A percentile compares a stretch with the other conserved stretches of the same genome.
Evolutionary conservation across 1,140 invertebrate species (phyloP).

Genomic region (Hormaphis cornu): DNA sequence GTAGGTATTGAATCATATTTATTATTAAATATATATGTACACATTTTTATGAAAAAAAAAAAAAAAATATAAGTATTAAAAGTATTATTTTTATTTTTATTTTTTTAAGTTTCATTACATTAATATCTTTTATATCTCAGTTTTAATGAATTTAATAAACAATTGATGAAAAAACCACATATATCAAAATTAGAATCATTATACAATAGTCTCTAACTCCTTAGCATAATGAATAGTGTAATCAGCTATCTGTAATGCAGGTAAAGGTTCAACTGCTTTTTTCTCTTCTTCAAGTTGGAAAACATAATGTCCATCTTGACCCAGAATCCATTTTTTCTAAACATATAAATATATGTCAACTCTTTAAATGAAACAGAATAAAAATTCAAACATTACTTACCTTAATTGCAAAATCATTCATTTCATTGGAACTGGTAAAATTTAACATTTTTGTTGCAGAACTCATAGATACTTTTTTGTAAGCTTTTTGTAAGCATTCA

Average conservation of each 20-base stretch:
- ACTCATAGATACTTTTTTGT: constrained; percentile 75
- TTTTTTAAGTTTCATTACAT: background rate
- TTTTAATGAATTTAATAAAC: background rate
- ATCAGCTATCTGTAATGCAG: constrained; percentile 78
- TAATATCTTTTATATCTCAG: background rate
- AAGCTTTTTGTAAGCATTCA: constrained; percentile 91
- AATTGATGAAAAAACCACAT: background rate
- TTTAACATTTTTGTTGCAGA: constrained; percentile 88
- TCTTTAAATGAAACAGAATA: background rate
- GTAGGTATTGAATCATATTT: too few species aligned
- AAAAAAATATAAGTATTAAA: constrained; percentile 2
- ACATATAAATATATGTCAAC: constrained; percentile 37
- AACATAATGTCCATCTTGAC: constrained; percentile 67
- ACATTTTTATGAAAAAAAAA: too few species aligned
- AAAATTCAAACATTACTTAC: background rate
- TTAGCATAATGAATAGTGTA: constrained; percentile 94
- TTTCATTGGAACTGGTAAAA: constrained; percentile 44
- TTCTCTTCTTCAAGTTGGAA: constrained; percentile 56
- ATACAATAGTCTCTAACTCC: constrained; percentile 99
- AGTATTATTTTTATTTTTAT: background rate
- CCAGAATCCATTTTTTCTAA: constrained; percentile 66
- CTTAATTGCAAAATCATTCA: constrained; percentile 12
- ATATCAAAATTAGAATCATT: constrained; percentile 40
- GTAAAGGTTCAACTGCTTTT: constrained; percentile 66
- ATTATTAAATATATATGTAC: too few species aligned